Conservation (phyloP, 2,888 invertebrate species). For the Drosophila meridiana region DNA sequence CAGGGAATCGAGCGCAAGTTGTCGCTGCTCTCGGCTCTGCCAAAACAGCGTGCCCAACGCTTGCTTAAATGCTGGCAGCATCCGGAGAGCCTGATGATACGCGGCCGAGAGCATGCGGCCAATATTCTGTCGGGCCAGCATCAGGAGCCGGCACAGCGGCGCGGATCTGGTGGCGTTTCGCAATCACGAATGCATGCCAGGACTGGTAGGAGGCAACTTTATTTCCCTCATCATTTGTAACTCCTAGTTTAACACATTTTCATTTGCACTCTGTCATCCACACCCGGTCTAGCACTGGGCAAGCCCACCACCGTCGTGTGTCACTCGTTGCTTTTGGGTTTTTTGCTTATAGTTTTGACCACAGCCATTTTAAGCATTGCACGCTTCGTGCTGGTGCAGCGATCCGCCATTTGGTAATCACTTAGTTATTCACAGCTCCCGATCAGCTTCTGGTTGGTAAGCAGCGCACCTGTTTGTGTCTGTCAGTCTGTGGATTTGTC, state of each 20-base stretch:
- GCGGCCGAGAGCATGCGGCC: conserved; percentile 92
- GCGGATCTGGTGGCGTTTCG: conserved; percentile 57
- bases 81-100: conserved; percentile 90
- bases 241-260: conserved; percentile 15
- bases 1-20: conserved; percentile 90
- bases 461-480: conserved; percentile 33
- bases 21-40: conserved; percentile 90
- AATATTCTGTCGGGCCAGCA: conserved; percentile 92
- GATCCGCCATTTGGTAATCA: conserved; percentile 50
- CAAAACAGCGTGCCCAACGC: conserved; percentile 91
- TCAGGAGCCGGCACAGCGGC: conserved; percentile 83
- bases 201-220: conserved; percentile 62
- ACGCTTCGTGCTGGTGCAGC: conserved; percentile 50
- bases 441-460: conserved; percentile 38
- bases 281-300: conserved; percentile 53
- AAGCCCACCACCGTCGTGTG: conserved; percentile 65
- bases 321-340: conserved; percentile 69
- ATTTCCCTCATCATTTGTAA: conserved; percentile 11
- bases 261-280: conserved; percentile 26
- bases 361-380: conserved; percentile 56
- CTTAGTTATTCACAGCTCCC: conserved; percentile 5
- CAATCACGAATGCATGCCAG: conserved; percentile 68
- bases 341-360: conserved; percentile 63
- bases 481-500: conserved; percentile 9
- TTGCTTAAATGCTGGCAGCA: conserved; percentile 92